phyloP scores from a whole-genome alignment of 2,888 invertebrate genomes.

The Tenthredo livida region DNA sequence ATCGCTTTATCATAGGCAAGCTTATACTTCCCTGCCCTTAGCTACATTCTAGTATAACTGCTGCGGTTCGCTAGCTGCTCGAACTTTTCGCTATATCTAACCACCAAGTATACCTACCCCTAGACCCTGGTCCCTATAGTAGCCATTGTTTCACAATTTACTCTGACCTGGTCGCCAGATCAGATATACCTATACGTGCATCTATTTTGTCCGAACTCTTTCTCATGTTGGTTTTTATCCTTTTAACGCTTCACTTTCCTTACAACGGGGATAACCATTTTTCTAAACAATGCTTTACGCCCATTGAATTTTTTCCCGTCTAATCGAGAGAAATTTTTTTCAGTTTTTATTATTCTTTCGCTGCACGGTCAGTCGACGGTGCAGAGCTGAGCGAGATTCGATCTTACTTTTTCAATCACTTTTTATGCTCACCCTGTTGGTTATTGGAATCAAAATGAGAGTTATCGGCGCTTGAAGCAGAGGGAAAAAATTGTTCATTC shows the following conservation, averaged over 20 bases:
- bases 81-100: constrained; percentile 8
- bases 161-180: not conserved
- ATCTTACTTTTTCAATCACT: not conserved
- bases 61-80: not conserved
- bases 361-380: not conserved
- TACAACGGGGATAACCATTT: not conserved
- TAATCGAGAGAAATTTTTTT: not conserved
- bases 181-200: not conserved
- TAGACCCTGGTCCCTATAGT: not conserved
- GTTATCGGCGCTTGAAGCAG: not conserved
- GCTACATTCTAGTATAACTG: not conserved
- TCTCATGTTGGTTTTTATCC: not conserved
- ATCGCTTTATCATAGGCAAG: not conserved
- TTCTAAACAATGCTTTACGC: not conserved
- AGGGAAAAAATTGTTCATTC: not conserved
- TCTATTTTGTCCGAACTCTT: not conserved
- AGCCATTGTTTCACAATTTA: not conserved
- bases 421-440: not conserved
- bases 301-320: not conserved
- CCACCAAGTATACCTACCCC: not conserved
- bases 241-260: not conserved
- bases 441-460: no score
- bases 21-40: not conserved
- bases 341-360: not conserved
- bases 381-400: not conserved